These are phyloP conservation scores for Helicolenus hilgendorfi DNA, from an alignment of 2,797 vertebrate species.

Conservation along the genomic window DNA sequence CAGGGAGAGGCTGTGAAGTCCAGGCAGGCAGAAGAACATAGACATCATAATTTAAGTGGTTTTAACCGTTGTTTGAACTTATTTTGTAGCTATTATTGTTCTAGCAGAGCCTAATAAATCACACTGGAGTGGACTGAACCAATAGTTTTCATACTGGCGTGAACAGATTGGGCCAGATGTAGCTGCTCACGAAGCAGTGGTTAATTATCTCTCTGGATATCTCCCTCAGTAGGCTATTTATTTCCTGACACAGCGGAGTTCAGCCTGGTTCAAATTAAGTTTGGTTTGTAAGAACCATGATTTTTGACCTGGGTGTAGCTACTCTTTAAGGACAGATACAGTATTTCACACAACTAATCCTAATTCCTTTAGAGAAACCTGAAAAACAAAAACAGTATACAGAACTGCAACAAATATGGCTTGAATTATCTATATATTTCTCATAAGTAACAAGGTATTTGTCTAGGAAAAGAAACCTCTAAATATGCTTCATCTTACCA, in stretches of 20 bases:
- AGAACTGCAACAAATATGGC: background rate
- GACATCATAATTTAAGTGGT: background rate
- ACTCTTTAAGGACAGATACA: background rate
- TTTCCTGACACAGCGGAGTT: slow-evolving; percentile 7
- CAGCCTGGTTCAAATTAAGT: background rate
- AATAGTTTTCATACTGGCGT: slow-evolving; percentile 23
- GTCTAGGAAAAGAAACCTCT: background rate
- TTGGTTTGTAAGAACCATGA: background rate
- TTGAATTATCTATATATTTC: background rate
- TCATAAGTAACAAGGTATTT: background rate
- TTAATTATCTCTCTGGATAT: slow-evolving; percentile 51
- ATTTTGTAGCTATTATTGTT: slow-evolving; percentile 25
- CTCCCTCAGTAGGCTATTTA: slow-evolving; percentile 16
- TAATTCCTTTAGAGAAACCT: background rate
- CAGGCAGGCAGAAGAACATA: background rate
- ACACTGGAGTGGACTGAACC: slow-evolving; percentile 4
- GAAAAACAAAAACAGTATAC: background rate
- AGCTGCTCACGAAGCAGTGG: slow-evolving; percentile 23
- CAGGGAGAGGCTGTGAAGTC: background rate
- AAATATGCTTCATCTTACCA: no score
- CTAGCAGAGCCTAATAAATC: slow-evolving; percentile 39
- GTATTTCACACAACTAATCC: background rate
- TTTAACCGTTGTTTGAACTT: slow-evolving; percentile 5
- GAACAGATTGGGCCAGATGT: slow-evolving; percentile 61
- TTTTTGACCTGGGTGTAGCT: background rate